Conservation (phyloP, 37 sponge, comb jelly and placozoan species). For the Theonella swinhoei region DNA sequence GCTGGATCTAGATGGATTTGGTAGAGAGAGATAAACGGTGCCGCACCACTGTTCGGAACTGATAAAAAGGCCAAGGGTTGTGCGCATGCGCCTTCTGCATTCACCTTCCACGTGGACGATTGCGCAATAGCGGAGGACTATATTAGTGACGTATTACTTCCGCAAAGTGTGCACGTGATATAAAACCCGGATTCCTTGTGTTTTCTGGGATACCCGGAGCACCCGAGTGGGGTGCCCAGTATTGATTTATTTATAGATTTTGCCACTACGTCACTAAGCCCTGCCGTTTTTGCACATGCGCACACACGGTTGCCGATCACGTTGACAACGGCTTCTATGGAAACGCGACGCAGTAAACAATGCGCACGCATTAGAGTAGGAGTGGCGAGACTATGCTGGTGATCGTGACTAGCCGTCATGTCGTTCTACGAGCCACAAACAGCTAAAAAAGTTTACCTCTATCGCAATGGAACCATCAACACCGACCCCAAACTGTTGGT, state of each 20-base stretch:
- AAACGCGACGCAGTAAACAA: background rate
- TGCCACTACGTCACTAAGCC: too few species aligned
- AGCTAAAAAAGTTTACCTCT: conserved; percentile 68
- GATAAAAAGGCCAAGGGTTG: background rate
- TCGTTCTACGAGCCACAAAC: conserved; percentile 47
- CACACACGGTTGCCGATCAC: background rate
- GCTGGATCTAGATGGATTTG: background rate
- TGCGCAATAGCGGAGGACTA: background rate
- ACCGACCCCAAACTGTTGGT: conserved; percentile 64
- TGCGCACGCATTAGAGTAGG: background rate
- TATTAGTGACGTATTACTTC: too few species aligned
- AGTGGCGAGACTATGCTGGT: background rate
- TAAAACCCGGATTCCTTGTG: too few species aligned
- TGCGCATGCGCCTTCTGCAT: background rate
- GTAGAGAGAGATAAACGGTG: too few species aligned
- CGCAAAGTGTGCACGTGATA: too few species aligned
- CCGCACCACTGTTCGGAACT: too few species aligned
- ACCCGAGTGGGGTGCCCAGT: background rate
- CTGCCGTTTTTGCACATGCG: background rate
- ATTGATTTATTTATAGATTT: conserved; percentile 6
- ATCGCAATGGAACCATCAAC: conserved; percentile 53
- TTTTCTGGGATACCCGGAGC: too few species aligned
- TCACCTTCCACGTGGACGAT: background rate
- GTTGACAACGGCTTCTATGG: background rate
- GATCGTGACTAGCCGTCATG: conserved; percentile 3